Conservation (phyloP, 2,113 vertebrate species). For the Tetrax tetrax region DNA sequence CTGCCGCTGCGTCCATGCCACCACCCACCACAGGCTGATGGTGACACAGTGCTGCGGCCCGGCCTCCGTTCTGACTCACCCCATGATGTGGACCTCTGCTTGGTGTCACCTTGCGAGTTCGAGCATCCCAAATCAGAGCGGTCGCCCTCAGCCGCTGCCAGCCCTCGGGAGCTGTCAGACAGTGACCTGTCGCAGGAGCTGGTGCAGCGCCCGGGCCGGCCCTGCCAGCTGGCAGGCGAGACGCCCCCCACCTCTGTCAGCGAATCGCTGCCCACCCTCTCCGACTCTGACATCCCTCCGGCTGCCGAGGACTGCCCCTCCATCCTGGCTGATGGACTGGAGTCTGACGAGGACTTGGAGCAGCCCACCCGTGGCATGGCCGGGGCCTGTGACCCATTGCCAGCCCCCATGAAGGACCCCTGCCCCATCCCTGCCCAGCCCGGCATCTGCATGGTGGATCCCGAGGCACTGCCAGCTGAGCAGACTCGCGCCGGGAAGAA, state of each 20-base stretch:
- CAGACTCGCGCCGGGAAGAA: constrained; percentile 46
- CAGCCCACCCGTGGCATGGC: constrained; percentile 32
- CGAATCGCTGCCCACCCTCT: constrained; percentile 82
- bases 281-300: constrained; percentile 82
- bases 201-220: not conserved
- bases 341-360: constrained; percentile 83
- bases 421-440: constrained; percentile 83
- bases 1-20: constrained; percentile 79
- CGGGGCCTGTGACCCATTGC: constrained; percentile 78
- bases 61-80: constrained; percentile 76
- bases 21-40: constrained; percentile 57
- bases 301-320: constrained; percentile 79
- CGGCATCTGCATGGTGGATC: constrained; percentile 89
- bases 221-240: constrained; percentile 13
- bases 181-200: constrained; percentile 81
- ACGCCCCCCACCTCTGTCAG: constrained; percentile 84
- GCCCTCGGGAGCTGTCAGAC: constrained; percentile 74
- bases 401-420: constrained; percentile 82
- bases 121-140: constrained; percentile 81
- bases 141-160: constrained; percentile 38
- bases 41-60: not conserved
- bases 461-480: constrained; percentile 68
- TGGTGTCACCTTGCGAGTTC: constrained; percentile 94
- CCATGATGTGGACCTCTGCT: constrained; percentile 91
- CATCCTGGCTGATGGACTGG: constrained; percentile 77